phyloP scores from a whole-genome alignment of 2,113 vertebrate species.

The Planiliza haematocheilus region DNA sequence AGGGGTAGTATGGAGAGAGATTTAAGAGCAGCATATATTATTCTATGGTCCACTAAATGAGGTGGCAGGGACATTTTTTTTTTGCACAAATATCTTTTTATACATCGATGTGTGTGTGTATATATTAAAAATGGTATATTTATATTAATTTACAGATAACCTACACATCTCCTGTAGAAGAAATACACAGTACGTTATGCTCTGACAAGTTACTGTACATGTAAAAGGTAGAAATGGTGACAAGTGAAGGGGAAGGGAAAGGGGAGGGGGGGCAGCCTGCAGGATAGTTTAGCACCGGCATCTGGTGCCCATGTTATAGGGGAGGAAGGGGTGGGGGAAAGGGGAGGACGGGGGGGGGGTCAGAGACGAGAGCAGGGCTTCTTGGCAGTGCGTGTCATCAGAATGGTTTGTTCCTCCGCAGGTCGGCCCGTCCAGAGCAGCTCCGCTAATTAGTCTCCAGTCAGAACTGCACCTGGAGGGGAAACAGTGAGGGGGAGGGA shows the following conservation, averaged over 20 bases:
- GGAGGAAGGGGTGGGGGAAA: neutral
- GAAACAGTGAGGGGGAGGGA: neutral
- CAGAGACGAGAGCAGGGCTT: slow-evolving; percentile 67
- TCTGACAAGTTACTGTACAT: slow-evolving; percentile 91
- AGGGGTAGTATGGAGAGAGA: slow-evolving; percentile 65
- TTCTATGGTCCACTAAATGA: slow-evolving; percentile 86
- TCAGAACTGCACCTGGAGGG: slow-evolving; percentile 73
- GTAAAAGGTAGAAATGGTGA: slow-evolving; percentile 88
- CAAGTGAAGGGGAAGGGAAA: neutral
- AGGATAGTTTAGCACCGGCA: slow-evolving; percentile 77
- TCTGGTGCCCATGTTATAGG: slow-evolving; percentile 68
- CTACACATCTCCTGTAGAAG: slow-evolving; percentile 87
- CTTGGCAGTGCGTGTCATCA: slow-evolving; percentile 83
- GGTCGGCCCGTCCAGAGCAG: slow-evolving; percentile 46
- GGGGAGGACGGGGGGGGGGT: neutral
- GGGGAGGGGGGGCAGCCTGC: slow-evolving; percentile 61
- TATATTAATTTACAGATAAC: slow-evolving; percentile 95
- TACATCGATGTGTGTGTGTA: slow-evolving; percentile 71
- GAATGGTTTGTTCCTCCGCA: slow-evolving; percentile 59
- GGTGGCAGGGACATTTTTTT: slow-evolving; percentile 79
- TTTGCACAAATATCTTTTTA: slow-evolving; percentile 90
- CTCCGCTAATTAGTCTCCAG: slow-evolving; percentile 33
- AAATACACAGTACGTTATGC: slow-evolving; percentile 93
- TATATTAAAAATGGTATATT: slow-evolving; percentile 89
- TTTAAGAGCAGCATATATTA: slow-evolving; percentile 90